phyloP scores from a whole-genome alignment of 2,113 vertebrate species.

The Ovis canadensis region DNA sequence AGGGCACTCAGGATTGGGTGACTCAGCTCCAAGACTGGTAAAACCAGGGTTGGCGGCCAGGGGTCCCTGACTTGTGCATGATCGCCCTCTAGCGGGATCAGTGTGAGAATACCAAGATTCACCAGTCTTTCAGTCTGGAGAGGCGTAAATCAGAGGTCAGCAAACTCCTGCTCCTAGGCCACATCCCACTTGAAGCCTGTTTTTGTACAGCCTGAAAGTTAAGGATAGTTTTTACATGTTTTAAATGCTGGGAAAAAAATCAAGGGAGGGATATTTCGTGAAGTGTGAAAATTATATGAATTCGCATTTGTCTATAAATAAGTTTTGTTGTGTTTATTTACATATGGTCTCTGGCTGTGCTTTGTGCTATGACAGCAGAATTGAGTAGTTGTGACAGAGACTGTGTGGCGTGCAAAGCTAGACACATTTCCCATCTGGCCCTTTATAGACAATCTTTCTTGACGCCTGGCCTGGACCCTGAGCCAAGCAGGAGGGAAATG shows the following conservation, averaged over 20 bases:
- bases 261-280: background rate
- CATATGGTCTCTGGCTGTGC: background rate
- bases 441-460: background rate
- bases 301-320: background rate
- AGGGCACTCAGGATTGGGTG: background rate
- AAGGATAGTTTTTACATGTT: background rate
- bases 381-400: background rate
- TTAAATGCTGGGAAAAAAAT: background rate
- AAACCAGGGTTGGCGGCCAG: background rate
- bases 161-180: background rate
- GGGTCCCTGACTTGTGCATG: background rate
- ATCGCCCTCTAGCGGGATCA: constrained; percentile 39
- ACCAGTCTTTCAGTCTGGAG: background rate
- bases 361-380: background rate
- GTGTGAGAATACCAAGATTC: background rate
- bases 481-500: background rate
- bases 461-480: background rate
- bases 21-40: background rate
- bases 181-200: background rate
- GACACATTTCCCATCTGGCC: background rate
- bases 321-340: background rate
- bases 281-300: background rate
- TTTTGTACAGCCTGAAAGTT: background rate
- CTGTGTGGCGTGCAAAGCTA: background rate
- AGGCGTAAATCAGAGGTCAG: background rate